These are phyloP conservation scores for Dione juno DNA, from an alignment of 2,888 invertebrate species.

Conservation along the genomic window DNA sequence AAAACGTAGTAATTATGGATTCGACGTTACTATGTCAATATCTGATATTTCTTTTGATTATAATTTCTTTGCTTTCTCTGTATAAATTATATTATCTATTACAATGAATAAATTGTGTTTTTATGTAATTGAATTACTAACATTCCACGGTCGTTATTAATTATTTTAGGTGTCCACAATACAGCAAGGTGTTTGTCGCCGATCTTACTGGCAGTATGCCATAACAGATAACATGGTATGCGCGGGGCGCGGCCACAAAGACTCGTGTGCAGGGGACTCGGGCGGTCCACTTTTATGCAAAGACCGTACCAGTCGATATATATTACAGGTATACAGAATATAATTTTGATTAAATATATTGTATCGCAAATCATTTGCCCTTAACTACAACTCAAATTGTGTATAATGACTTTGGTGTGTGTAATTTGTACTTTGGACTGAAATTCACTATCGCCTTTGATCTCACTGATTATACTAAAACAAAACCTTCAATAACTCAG, in stretches of 20 bases:
- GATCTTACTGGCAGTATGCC: conserved; percentile 92
- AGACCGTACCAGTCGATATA: conserved; percentile 86
- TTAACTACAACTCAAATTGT: too few species aligned
- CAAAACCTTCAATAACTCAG: not conserved
- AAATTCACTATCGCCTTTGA: too few species aligned
- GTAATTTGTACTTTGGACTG: too few species aligned
- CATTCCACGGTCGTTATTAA: conserved; percentile 26
- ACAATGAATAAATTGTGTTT: not conserved
- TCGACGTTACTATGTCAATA: not conserved
- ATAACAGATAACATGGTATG: conserved; percentile 97
- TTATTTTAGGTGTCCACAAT: conserved; percentile 91
- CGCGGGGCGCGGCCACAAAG: conserved; percentile 93
- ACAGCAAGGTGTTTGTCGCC: conserved; percentile 88
- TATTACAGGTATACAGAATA: conserved; percentile 64
- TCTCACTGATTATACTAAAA: too few species aligned
- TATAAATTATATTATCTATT: not conserved
- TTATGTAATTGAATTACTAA: not conserved
- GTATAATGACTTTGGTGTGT: too few species aligned
- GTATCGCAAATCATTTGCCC: too few species aligned
- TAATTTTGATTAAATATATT: not conserved
- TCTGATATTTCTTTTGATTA: not conserved
- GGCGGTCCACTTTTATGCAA: conserved; percentile 84
- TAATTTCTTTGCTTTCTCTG: not conserved
- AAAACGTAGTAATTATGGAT: not conserved
- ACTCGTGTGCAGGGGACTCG: conserved; percentile 95